These are phyloP conservation scores for Steinernema scapterisci DNA, from an alignment of 2,888 invertebrate genomes.

Conservation along the genomic window DNA sequence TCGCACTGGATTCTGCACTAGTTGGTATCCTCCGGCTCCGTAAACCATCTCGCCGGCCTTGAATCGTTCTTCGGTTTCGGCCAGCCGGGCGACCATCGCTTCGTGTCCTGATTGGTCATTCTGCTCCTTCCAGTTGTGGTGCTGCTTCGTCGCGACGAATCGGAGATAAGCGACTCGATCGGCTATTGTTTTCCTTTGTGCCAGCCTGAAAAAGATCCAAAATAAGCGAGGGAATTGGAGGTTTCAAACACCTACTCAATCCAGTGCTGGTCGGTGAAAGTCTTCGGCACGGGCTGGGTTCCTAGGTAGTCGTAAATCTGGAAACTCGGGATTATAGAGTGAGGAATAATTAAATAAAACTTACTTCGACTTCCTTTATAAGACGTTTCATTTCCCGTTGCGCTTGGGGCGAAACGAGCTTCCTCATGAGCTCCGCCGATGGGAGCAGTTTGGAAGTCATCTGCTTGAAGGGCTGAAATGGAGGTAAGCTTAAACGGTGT, in stretches of 20 bases:
- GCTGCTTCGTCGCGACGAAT: constrained; percentile 45
- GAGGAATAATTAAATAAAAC: neutral
- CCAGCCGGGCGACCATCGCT: neutral
- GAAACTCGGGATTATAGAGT: constrained; percentile 20
- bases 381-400: constrained; percentile 32
- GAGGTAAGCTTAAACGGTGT: too few relatives aligned
- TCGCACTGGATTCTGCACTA: constrained; percentile 48
- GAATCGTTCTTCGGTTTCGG: constrained; percentile 35
- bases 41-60: constrained; percentile 57
- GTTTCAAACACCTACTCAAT: constrained; percentile 29
- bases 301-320: constrained; percentile 54
- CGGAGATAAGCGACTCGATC: constrained; percentile 47
- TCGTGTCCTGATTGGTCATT: neutral
- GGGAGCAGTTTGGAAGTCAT: constrained; percentile 11
- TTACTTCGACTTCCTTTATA: constrained; percentile 41
- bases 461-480: neutral
- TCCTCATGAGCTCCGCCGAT: neutral
- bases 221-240: neutral
- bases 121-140: constrained; percentile 38
- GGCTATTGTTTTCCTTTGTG: constrained; percentile 27
- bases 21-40: constrained; percentile 49
- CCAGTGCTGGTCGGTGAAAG: constrained; percentile 48
- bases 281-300: constrained; percentile 40
- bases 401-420: neutral
- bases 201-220: constrained; percentile 35